These are phyloP conservation scores for Malurus cyaneus DNA, from an alignment of 2,113 vertebrate species.

Conservation along the genomic window DNA sequence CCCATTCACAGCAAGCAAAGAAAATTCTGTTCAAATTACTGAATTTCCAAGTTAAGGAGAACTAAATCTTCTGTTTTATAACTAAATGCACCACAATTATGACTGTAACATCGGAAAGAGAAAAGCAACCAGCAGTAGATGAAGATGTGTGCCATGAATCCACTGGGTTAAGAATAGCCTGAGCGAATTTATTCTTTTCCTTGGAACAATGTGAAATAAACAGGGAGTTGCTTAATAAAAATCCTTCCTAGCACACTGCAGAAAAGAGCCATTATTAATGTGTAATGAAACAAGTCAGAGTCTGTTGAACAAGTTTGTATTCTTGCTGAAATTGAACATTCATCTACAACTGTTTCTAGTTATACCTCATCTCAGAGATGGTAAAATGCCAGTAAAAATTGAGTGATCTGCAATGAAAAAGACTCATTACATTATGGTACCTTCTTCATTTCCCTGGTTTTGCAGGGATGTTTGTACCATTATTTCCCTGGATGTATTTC, in stretches of 20 bases:
- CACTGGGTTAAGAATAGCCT: background rate
- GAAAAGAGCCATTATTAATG: background rate
- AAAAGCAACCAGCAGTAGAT: background rate
- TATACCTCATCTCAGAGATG: background rate
- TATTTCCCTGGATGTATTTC: background rate
- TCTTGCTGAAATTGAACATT: background rate
- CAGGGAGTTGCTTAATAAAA: background rate
- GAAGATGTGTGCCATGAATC: background rate
- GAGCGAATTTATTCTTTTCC: background rate
- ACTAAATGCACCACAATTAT: background rate
- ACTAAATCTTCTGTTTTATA: background rate
- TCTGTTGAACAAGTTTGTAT: background rate
- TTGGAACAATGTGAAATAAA: background rate
- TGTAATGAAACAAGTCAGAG: background rate
- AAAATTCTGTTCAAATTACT: background rate
- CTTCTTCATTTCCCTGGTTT: background rate
- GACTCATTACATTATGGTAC: background rate
- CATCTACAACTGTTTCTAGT: background rate
- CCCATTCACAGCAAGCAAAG: background rate
- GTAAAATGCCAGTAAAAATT: background rate
- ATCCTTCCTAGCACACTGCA: background rate
- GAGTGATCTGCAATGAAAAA: background rate
- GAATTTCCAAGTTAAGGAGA: background rate
- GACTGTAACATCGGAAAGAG: background rate
- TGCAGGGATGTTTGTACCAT: background rate